Conservation (phyloP, 2,113 vertebrate species). For the Anhinga anhinga region DNA sequence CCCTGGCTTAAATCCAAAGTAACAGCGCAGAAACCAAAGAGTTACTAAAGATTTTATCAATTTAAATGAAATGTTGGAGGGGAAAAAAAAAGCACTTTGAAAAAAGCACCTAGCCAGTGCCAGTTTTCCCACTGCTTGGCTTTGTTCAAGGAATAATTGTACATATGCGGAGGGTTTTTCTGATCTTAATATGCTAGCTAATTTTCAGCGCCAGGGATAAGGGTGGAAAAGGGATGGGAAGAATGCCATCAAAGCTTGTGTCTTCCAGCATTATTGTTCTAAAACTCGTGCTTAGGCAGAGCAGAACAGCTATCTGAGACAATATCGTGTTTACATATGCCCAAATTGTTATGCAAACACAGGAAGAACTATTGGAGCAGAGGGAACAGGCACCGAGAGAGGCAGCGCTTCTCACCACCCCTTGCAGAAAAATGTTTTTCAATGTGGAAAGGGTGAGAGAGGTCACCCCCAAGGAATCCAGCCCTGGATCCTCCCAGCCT, state of each 20-base stretch:
- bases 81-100: no score
- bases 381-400: neutral
- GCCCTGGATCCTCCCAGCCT: constrained; percentile 22
- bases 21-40: neutral
- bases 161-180: accelerated
- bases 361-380: neutral
- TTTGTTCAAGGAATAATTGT: neutral
- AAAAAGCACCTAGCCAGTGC: neutral
- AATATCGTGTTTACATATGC: neutral
- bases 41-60: neutral
- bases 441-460: constrained; percentile 48
- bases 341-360: constrained; percentile 49
- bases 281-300: neutral
- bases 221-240: neutral
- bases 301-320: neutral
- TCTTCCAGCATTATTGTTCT: neutral
- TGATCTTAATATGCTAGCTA: neutral
- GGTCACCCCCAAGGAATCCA: constrained; percentile 56
- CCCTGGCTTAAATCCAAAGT: neutral
- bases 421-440: constrained; percentile 13
- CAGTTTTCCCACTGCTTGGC: neutral
- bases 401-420: neutral
- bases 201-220: neutral
- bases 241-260: neutral
- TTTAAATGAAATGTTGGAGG: neutral